Conservation (phyloP, 2,888 invertebrate species). For the Ptilodon capucinus region DNA sequence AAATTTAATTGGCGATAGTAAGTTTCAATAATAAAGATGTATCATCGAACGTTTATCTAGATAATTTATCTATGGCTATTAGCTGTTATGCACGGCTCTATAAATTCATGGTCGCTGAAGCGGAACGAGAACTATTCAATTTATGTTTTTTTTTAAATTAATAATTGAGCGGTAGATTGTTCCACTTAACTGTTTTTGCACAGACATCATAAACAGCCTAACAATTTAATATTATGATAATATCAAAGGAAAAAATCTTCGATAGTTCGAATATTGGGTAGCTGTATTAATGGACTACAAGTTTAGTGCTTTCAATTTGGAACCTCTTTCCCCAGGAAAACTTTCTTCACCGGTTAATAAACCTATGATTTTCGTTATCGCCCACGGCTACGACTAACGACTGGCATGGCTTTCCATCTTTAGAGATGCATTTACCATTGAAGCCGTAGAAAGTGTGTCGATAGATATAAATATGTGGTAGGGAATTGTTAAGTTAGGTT, state of each 20-base stretch:
- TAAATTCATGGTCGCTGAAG: constrained; percentile 22
- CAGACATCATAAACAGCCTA: not conserved
- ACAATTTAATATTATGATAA: not conserved
- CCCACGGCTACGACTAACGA: constrained; percentile 7
- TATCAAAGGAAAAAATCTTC: too few species aligned
- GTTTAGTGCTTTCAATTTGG: too few species aligned
- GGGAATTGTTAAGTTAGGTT: too few species aligned
- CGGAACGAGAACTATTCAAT: constrained; percentile 14
- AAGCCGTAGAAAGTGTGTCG: constrained; percentile 44
- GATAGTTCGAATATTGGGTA: too few species aligned
- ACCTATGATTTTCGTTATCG: not conserved
- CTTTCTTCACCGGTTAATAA: not conserved
- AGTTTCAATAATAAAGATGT: constrained; percentile 7
- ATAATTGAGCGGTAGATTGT: not conserved
- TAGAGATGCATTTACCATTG: constrained; percentile 27
- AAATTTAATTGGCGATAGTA: constrained; percentile 30
- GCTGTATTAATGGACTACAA: too few species aligned
- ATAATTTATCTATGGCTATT: constrained; percentile 29
- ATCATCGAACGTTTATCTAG: constrained; percentile 25
- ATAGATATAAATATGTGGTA: too few species aligned
- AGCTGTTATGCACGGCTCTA: constrained; percentile 27
- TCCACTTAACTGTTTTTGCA: not conserved
- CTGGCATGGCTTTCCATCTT: constrained; percentile 36
- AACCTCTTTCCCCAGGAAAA: too few species aligned
- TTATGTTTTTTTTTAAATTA: constrained; percentile 1